Conservation (phyloP, 2,888 invertebrate genomes). For the Notodonta dromedarius region DNA sequence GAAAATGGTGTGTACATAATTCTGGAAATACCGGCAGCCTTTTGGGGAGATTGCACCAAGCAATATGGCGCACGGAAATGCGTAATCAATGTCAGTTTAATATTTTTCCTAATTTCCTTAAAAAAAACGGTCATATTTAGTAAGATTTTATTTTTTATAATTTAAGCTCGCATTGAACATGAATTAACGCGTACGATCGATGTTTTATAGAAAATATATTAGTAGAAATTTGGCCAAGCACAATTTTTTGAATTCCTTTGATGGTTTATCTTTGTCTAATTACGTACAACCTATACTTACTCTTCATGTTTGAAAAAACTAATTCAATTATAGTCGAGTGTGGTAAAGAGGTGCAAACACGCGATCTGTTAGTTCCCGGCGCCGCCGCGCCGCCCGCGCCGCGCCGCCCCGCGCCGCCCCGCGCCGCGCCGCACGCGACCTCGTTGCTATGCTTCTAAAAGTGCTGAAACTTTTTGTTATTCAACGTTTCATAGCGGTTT, state of each 20-base stretch:
- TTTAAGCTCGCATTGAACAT: too few species aligned
- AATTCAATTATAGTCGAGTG: conserved; percentile 46
- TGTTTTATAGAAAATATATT: too few species aligned
- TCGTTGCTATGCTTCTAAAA: conserved; percentile 17
- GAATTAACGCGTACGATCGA: too few species aligned
- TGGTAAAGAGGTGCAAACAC: conserved; percentile 54
- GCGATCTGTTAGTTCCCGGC: conserved; percentile 41
- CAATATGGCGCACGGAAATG: conserved; percentile 33
- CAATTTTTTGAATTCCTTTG: background rate
- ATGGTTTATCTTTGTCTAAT: background rate
- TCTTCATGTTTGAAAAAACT: conserved; percentile 31
- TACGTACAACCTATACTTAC: background rate
- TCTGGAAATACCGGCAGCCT: conserved; percentile 22
- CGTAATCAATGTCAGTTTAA: conserved; percentile 29
- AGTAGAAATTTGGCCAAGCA: background rate
- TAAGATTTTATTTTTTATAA: background rate
- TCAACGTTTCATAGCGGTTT: background rate
- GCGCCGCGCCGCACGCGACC: conserved; percentile 42
- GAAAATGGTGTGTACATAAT: conserved; percentile 39
- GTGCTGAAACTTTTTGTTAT: conserved; percentile 1
- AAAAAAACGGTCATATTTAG: background rate
- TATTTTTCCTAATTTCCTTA: background rate
- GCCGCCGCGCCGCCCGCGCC: too few species aligned
- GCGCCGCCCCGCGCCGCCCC: too few species aligned
- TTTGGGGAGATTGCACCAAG: conserved; percentile 38